Base-by-base conservation (phyloP, 2,888 invertebrate genomes). In the Chymomyza caudatula region DNA sequence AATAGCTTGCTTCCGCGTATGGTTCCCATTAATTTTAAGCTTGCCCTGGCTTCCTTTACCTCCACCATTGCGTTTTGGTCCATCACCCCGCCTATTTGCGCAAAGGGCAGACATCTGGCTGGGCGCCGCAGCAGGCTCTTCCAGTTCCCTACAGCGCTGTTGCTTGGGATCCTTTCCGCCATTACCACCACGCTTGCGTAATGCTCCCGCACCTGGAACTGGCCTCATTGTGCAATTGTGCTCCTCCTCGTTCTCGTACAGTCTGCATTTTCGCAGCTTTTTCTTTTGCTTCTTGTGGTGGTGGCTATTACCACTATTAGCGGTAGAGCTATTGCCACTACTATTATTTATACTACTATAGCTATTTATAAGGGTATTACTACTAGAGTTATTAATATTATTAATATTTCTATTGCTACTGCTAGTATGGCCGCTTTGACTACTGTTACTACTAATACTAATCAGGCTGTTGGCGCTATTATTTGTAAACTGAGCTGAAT, bases 261-360 rank as follows among this genome's bases (percentile, higher is more conserved):
- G 86, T 55, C 87, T 87, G 76, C 90, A 90, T 62, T 87, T 88
- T 56, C 88, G 88, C 69, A 81, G 85, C 62, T 88, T 89, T 55
- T 69, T 79, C 13, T 51, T 37, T 37, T 37, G 70, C 44, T 65
- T 85, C 29, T 70, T 75, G 17, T 55, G 51, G 4, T 64, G 57
- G 52, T 76, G 29, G 67, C 62, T 76, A 68, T 72, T 74, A 60
- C 67, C 81, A 68, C 69, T 77, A 73, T 65, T 79, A 74, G 67
- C 77, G 73, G 63, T 80, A 72, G 67, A 83, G 77, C 69, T 74
- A 71, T 76, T 82, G 79, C 67, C 83, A 75, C 71, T 82, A 76
- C 64, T 87, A 61, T 66, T 75, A 73, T 62, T 75, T 56, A 69
- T 76, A 70, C 20, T 69, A 59, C 13, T 71, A 67, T n/a, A 73